Evolutionary conservation across 2,888 invertebrate species (phyloP), one percentile per base, ranked within the genome.

Genomic region (Rhopalosiphum nymphaeae): DNA sequence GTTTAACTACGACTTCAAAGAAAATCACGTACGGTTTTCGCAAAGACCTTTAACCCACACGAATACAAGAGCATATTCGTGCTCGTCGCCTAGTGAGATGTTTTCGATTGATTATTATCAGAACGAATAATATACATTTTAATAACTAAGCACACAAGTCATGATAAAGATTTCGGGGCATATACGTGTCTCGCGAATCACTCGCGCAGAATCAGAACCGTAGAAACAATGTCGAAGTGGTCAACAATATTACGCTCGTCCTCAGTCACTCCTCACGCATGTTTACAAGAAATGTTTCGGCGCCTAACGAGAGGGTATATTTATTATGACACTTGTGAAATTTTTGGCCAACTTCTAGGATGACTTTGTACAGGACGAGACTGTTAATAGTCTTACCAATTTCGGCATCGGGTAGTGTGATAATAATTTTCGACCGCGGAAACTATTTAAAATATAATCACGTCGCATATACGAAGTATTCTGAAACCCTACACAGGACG

Each of bases 401-500:
- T 78, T 78, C 9, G 21, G 78, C 36, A 78, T 36, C 36, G 36
- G 78, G 36, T 36, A 78, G 78, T 78, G 78, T 36, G 78, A 78
- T 78, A 78, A 78, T 78, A 78, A 78, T 78, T 78, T 78, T 21
- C 78, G 36, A 3, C 78, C 36, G 36, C 21, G 36, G 78, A 78
- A 78, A 78, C 78, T 78, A 78, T 78, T 78, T 78, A 21, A 42
- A 78, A 78, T 78, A 78, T 78, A 78, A 78, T 78, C 36, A 78
- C 78, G 44, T 36, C 21, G 36, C 78, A 53, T 36, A 49, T 36
- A 49, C 88, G 36, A 53, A 88, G 49, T 53, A 88, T 53, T 88
- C 36, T 21, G n/a, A 88, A 53, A 88, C 25, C 36, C 46, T 29
- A 16, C 21, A 86, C 16, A 21, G 53, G 53, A 53, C 53, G 46